phyloP scores from a whole-genome alignment of 2,888 invertebrate genomes.

The Prosapia bicincta region DNA sequence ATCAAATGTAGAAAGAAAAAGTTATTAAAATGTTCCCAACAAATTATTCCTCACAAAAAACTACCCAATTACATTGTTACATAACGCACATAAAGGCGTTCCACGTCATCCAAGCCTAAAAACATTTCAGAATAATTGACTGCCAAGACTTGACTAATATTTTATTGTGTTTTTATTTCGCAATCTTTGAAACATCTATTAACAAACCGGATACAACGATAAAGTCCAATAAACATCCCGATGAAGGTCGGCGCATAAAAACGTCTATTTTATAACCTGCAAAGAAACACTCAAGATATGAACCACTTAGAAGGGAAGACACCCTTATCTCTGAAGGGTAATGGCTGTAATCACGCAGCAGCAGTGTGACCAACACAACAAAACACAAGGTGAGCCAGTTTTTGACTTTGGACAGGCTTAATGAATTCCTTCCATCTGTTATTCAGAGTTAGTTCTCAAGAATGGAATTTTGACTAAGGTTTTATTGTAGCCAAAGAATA shows the following conservation, averaged over 20 bases:
- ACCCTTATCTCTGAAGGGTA: not conserved
- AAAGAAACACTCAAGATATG: not conserved
- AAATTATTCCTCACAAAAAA: too few species aligned
- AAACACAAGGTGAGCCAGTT: not conserved
- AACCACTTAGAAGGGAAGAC: constrained; percentile 2
- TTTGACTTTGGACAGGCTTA: not conserved
- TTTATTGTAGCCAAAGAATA: not conserved
- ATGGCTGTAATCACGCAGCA: not conserved
- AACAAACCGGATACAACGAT: not conserved
- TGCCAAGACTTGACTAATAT: not conserved
- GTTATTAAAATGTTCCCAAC: too few species aligned
- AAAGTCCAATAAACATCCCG: not conserved
- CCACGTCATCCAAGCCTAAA: too few species aligned
- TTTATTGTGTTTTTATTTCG: not conserved
- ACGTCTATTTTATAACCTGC: not conserved
- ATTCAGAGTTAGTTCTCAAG: not conserved
- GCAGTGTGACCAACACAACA: not conserved
- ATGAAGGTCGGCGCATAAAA: not conserved
- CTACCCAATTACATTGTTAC: too few species aligned
- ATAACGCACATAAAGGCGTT: too few species aligned
- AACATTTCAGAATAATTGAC: too few species aligned
- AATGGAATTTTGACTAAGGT: not conserved
- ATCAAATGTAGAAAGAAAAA: too few species aligned
- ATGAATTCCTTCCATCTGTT: not conserved
- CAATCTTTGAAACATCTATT: not conserved